phyloP scores from a whole-genome alignment of 2,888 invertebrate species.

The Torymus texanus region DNA sequence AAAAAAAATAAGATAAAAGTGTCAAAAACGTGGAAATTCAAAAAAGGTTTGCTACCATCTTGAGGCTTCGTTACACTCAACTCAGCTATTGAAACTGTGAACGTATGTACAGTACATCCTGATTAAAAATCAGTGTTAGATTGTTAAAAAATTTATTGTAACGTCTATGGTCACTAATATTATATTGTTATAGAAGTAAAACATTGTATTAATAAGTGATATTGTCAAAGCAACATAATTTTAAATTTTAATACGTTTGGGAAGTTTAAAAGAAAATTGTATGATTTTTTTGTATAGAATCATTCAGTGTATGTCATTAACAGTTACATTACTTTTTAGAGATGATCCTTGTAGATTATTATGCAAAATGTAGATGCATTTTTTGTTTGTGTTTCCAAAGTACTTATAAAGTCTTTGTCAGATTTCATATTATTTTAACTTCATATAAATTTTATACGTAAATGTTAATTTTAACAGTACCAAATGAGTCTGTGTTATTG shows the following conservation, averaged over 20 bases:
- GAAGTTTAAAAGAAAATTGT: conserved; percentile 42
- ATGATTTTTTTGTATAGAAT: conserved; percentile 43
- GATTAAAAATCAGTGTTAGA: conserved; percentile 70
- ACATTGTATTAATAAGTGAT: conserved; percentile 65
- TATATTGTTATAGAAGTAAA: conserved; percentile 68
- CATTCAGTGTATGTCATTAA: conserved; percentile 35
- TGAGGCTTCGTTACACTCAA: conserved; percentile 51
- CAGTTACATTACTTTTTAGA: conserved; percentile 26
- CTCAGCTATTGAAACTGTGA: conserved; percentile 55
- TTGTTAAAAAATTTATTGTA: conserved; percentile 68
- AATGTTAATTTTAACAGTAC: conserved; percentile 54
- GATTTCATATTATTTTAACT: conserved; percentile 29
- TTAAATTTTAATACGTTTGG: conserved; percentile 43
- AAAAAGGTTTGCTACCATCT: conserved; percentile 43
- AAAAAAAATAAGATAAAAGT: conserved; percentile 29
- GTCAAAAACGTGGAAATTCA: conserved; percentile 23
- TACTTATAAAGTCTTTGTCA: conserved; percentile 21
- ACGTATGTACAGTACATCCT: conserved; percentile 70
- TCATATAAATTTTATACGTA: conserved; percentile 49
- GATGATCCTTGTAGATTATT: conserved; percentile 51
- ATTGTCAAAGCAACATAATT: conserved; percentile 62
- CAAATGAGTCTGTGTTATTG: conserved; percentile 57
- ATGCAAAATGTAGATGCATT: conserved; percentile 38
- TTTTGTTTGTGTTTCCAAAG: conserved; percentile 28
- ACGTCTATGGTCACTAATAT: conserved; percentile 63